Evolutionary conservation across 64 coral and sea anemone genomes (phyloP), one percentile per base, ranked within the genome.

Genomic region (Stichodactyla mertensii): DNA sequence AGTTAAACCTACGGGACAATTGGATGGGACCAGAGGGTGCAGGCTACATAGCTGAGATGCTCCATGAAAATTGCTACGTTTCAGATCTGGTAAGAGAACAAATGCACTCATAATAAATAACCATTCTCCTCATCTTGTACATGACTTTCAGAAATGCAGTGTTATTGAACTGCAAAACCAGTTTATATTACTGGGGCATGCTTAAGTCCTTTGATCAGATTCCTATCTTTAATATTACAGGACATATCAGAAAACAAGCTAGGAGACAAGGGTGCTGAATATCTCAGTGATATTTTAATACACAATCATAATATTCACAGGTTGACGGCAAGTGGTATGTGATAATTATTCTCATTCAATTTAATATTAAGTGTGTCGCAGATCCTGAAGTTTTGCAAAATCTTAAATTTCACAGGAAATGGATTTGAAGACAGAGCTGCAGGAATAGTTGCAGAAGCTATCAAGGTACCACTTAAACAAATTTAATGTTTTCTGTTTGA

Each of bases 21-120:
- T 99, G 93, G 88, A 87, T 99, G 24, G 91, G 93, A 10, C 55
- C 93, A 31, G 93, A 92, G 52, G 97, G 97, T 87, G 93, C 86
- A 57, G 86, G 93, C 0, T 99, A 92, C 23, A 80, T 99, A 60
- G 93, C 97, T 23, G 97, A 99, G 84, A 99, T 99, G 97, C 86
- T 99, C 2, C 89, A 86, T 86, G 97, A 99, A 99, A 99, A 99
- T 77, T 99, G 97, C 55, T 99, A 99, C 66, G 95, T 99, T 51
- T 88, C 97, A 51, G 93, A 95, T 27, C 77, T 99, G 66, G 97
- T 99, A 87, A 87, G 90, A 78, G 7, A 66, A n/a, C 62, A 66
- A n/a, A 52, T 6, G 15, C 10, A 81, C 10, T 74, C 7, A 0
- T 58, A 58, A 58, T 3, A 58, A 11, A 66, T 22, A 66, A 13